These are phyloP conservation scores for Camponotus pennsylvanicus DNA, from an alignment of 1,140 invertebrate genomes.

Conservation along the genomic window DNA sequence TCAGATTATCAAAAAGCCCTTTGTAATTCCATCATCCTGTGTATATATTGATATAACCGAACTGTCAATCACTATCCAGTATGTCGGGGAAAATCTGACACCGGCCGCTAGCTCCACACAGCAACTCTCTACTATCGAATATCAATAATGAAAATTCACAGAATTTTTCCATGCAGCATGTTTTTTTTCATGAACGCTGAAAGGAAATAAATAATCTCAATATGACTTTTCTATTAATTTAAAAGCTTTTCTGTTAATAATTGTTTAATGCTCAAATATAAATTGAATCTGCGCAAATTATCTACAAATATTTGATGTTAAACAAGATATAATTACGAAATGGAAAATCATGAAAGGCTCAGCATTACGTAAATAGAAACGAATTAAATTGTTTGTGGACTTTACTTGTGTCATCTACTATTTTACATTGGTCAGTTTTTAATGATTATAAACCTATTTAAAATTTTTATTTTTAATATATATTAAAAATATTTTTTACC, in stretches of 20 bases:
- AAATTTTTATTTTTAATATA: neutral
- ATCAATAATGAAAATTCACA: constrained; percentile 69
- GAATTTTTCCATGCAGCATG: constrained; percentile 37
- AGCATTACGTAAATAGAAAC: neutral
- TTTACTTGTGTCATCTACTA: neutral
- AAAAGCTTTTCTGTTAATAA: neutral
- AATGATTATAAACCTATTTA: neutral
- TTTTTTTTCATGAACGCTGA: constrained; percentile 33
- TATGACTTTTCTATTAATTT: neutral
- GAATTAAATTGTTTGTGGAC: neutral
- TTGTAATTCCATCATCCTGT: constrained; percentile 1
- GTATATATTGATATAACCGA: constrained; percentile 10
- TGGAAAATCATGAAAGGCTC: neutral
- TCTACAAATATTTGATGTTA: constrained; percentile 16
- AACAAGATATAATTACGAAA: constrained; percentile 11
- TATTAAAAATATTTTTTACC: neutral
- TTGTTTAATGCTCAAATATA: constrained; percentile 5
- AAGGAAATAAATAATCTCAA: constrained; percentile 25
- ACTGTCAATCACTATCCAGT: neutral
- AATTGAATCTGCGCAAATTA: constrained; percentile 18
- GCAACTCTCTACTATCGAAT: constrained; percentile 57
- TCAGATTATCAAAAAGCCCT: neutral
- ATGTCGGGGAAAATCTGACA: neutral
- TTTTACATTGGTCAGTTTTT: neutral
- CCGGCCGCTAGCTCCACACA: constrained; percentile 9